phyloP scores from a whole-genome alignment of 2,888 invertebrate genomes.

The Schizaphis graminum region DNA sequence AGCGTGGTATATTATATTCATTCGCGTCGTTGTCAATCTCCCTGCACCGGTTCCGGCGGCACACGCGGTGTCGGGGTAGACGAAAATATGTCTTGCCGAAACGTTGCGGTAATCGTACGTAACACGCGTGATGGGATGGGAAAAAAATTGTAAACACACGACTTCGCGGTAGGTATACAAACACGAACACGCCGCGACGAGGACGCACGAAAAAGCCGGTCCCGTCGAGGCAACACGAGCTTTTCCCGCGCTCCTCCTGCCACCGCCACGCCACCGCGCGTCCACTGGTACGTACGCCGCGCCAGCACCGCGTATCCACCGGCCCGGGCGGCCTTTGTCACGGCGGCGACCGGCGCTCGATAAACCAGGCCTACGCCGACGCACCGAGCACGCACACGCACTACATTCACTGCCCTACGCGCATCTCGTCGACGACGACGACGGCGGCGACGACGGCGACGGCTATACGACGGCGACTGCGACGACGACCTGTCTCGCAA shows the following conservation, averaged over 20 bases:
- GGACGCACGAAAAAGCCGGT: constrained; percentile 4
- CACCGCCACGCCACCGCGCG: neutral
- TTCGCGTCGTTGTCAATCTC: neutral
- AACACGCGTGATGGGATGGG: neutral
- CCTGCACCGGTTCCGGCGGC: neutral
- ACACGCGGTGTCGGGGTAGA: neutral
- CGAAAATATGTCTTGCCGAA: neutral
- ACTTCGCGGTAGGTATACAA: neutral
- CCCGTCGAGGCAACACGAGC: neutral
- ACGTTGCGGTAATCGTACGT: neutral
- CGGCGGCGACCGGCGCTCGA: constrained; percentile 50
- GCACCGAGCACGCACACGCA: constrained; percentile 61
- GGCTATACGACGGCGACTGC: constrained; percentile 38
- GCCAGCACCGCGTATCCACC: neutral
- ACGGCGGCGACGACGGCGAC: constrained; percentile 41
- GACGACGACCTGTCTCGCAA: constrained; percentile 38
- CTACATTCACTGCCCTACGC: constrained; percentile 46
- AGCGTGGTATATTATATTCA: neutral
- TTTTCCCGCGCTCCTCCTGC: too few relatives aligned
- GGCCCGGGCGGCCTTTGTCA: neutral
- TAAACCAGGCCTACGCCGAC: constrained; percentile 63
- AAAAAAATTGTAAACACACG: neutral
- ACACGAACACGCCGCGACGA: neutral
- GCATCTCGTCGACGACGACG: constrained; percentile 50
- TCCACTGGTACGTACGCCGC: neutral